A percentile compares a stretch with the other conserved stretches of the same genome.
These are phyloP conservation scores for Zeuzera pyrina DNA, from an alignment of 2,888 invertebrate species.

Conservation along the genomic window DNA sequence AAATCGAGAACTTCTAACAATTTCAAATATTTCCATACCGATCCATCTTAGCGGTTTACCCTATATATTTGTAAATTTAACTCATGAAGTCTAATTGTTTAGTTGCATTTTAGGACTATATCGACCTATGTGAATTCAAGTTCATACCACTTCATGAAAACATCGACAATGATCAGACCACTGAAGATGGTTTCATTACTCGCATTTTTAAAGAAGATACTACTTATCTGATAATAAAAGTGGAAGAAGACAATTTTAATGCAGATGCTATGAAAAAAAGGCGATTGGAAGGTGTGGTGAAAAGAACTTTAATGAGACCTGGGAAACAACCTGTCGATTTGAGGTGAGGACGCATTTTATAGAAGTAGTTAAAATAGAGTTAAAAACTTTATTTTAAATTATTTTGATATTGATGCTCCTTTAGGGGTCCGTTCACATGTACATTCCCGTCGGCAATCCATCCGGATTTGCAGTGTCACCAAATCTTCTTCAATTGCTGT, in stretches of 20 bases:
- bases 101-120: conserved; percentile 26
- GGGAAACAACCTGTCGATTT: conserved; percentile 45
- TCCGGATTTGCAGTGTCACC: conserved; percentile 52
- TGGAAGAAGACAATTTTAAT: conserved; percentile 35
- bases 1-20: no score
- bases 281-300: conserved; percentile 29
- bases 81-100: background rate
- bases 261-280: conserved; percentile 26
- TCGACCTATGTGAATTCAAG: conserved; percentile 39
- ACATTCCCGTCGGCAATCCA: conserved; percentile 46
- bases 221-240: conserved; percentile 47
- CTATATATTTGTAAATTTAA: conserved; percentile 1
- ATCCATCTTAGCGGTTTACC: no score
- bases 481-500: conserved; percentile 62
- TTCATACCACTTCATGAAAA: conserved; percentile 34
- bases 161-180: conserved; percentile 15
- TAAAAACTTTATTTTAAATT: background rate
- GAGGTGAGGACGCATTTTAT: conserved; percentile 32
- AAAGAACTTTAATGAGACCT: conserved; percentile 31
- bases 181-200: conserved; percentile 35
- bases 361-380: background rate
- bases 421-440: conserved; percentile 61
- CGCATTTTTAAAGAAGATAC: conserved; percentile 41
- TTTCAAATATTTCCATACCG: no score
- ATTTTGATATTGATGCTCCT: conserved; percentile 2